Percentiles rank a stretch among this genome's conserved stretches.
Evolutionary conservation across 2,888 invertebrate species (phyloP).

Genomic region (Danaus chrysippus): DNA sequence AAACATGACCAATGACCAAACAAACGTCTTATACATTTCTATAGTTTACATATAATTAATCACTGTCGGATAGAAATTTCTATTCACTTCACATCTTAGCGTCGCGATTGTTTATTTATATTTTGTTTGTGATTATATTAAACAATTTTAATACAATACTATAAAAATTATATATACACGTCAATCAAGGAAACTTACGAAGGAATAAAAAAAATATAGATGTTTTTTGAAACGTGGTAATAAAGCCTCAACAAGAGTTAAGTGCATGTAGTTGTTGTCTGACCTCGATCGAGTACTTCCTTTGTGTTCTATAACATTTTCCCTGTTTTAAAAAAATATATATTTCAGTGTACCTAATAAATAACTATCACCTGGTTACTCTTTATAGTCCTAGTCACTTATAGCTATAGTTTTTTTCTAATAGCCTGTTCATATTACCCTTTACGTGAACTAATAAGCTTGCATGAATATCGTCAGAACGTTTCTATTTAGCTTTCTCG

Average conservation of each 20-base stretch:
- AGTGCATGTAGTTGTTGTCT: constrained; percentile 27
- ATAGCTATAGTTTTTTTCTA: no score
- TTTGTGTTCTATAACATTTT: constrained; percentile 15
- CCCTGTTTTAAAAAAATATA: neutral
- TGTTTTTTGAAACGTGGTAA: constrained; percentile 24
- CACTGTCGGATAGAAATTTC: no score
- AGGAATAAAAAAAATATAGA: neutral
- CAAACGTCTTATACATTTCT: neutral
- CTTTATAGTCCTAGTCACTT: neutral
- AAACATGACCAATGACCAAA: neutral
- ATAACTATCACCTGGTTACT: no score
- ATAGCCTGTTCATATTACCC: no score
- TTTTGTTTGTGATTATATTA: neutral
- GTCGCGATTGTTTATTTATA: neutral
- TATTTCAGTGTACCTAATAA: neutral
- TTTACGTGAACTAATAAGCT: no score
- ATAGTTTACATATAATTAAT: neutral
- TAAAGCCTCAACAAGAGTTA: constrained; percentile 24
- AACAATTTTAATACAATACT: no score
- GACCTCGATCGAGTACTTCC: constrained; percentile 29
- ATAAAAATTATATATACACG: no score
- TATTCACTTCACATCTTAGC: no score
- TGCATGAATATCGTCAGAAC: no score
- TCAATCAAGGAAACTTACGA: neutral
- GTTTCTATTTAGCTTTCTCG: no score